A percentile compares a stretch with the other conserved stretches of the same genome.
Conservation (phyloP, 2,797 vertebrate species). For the Pogonophryne albipinna region DNA sequence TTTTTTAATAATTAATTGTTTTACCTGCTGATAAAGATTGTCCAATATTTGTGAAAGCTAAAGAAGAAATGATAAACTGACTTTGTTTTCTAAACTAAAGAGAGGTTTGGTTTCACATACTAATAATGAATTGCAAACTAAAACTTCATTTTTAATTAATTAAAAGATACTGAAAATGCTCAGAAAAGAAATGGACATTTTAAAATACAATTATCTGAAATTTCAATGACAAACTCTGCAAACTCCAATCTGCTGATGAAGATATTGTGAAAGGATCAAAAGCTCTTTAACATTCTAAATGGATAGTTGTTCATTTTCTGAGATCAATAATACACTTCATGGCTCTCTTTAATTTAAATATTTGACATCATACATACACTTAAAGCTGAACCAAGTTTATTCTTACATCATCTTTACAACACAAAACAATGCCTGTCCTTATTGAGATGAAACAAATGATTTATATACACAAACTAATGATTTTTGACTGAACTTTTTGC, state of each 20-base stretch:
- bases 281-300: neutral
- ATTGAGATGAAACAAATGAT: neutral
- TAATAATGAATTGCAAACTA: neutral
- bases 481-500: neutral
- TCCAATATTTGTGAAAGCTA: slow-evolving; percentile 7
- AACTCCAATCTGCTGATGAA: neutral
- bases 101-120: neutral
- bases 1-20: neutral
- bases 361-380: neutral
- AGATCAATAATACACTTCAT: neutral
- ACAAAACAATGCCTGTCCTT: neutral
- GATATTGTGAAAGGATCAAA: slow-evolving; percentile 4
- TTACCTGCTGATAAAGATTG: slow-evolving; percentile 1
- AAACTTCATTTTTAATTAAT: neutral
- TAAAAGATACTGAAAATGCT: too few species aligned
- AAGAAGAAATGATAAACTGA: neutral
- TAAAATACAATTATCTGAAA: neutral
- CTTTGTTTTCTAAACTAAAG: neutral
- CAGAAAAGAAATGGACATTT: too few species aligned
- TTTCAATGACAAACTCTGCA: neutral
- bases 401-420: neutral
- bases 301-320: neutral
- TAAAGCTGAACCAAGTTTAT: neutral
- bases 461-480: neutral
- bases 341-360: neutral